Evolutionary conservation across 1,140 invertebrate genomes (phyloP), one percentile per base, ranked within the genome.

Genomic region (Anastrepha ludens): DNA sequence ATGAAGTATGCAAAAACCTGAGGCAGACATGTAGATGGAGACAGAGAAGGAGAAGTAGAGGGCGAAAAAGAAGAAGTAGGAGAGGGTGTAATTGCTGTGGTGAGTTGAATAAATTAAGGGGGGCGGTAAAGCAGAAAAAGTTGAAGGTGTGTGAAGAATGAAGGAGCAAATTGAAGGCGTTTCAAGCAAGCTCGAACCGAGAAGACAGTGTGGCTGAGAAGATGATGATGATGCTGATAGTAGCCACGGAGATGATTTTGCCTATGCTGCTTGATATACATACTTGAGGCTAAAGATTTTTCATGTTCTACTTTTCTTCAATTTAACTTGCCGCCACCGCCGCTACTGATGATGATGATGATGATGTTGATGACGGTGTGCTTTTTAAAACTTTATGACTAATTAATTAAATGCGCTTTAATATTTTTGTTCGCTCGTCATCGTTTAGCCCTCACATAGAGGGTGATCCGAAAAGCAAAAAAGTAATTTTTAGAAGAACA

Each of bases 331-430:
- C 15, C 9, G n/a, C n/a, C n/a, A 3, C 47, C 59, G 60, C 55
- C 58, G 39, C 85, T 13, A 17, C 17, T 39, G 85, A 39, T 41
- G 85, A 17, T 86, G 86, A 87, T 67, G 62, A 65, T 67, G 86
- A 87, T 87, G 17, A 64, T 62, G 86, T 13, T 55, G 44, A 87
- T 87, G 62, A 87, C 65, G 86, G 29, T 67, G 47, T 29, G 62
- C 86, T 87, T 87, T 67, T 87, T 50, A 87, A 55, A 65, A 87
- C 39, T 65, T 87, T 87, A 87, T 67, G 60, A 87, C 86, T 87
- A 87, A 87, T 87, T 87, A 87, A 87, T 87, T 87, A 87, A 87
- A 87, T 87, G 86, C 86, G 62, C 86, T 65, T 86, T 65, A 87
- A 87, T 87, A 60, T 15, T 62, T 85, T 87, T 47, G 39, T 62